Conservation (phyloP, 2,797 vertebrate genomes). For the Amazona ochrocephala region DNA sequence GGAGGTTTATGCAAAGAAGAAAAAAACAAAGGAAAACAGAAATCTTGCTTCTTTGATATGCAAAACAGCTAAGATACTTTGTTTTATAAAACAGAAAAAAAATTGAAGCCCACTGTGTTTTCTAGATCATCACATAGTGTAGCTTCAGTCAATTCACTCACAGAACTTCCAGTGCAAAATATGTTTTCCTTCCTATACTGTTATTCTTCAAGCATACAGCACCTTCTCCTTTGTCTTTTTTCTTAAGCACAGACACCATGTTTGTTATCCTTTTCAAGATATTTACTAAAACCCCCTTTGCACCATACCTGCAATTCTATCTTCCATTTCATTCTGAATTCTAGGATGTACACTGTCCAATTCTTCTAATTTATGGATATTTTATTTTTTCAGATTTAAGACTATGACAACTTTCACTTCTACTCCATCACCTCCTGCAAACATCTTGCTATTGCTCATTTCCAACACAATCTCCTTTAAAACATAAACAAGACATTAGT, state of each 20-base stretch:
- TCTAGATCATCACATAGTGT: neutral
- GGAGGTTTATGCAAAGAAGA: neutral
- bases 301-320: neutral
- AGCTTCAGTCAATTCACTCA: neutral
- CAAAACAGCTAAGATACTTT: neutral
- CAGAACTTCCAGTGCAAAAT: neutral
- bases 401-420: neutral
- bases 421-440: neutral
- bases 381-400: neutral
- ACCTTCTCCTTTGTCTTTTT: neutral
- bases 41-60: neutral
- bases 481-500: neutral
- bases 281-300: accelerated
- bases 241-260: neutral
- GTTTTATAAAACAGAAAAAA: neutral
- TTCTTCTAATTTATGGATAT: neutral
- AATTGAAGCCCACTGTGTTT: neutral
- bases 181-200: neutral
- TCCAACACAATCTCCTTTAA: neutral
- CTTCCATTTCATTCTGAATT: neutral
- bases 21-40: neutral
- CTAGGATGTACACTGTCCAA: accelerated
- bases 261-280: neutral
- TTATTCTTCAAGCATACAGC: neutral
- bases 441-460: neutral